These are phyloP conservation scores for Tychaedon coryphoeus DNA, from an alignment of 2,113 vertebrate genomes.

Conservation along the genomic window DNA sequence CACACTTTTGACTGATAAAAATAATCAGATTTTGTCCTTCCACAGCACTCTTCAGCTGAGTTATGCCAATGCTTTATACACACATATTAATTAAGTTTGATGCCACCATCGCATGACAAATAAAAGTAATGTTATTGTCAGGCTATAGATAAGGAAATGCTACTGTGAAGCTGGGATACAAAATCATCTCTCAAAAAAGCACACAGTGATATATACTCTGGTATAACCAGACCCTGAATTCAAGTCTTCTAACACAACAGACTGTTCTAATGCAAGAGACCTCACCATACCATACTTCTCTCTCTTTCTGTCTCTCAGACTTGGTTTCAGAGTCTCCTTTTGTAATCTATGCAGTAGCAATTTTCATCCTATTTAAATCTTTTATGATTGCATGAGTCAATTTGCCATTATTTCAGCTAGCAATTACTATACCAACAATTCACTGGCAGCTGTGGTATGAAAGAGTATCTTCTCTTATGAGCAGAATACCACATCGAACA, in stretches of 20 bases:
- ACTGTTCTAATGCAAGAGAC: not conserved
- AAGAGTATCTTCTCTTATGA: constrained; percentile 51
- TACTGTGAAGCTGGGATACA: not conserved
- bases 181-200: not conserved
- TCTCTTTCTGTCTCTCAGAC: constrained; percentile 5
- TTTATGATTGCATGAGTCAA: constrained; percentile 65
- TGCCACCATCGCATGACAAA: not conserved
- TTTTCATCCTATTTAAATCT: constrained; percentile 69
- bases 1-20: not conserved
- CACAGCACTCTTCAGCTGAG: not conserved
- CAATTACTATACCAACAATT: constrained; percentile 65
- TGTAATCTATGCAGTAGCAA: constrained; percentile 50
- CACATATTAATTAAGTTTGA: not conserved
- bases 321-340: constrained; percentile 46
- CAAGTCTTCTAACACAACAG: not conserved
- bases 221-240: not conserved
- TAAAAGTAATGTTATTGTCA: not conserved
- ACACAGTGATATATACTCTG: not conserved
- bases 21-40: not conserved
- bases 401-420: constrained; percentile 67
- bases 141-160: not conserved
- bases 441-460: constrained; percentile 63
- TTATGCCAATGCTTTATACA: not conserved
- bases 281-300: not conserved
- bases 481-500: constrained; percentile 54